Conservation (phyloP, 1,140 invertebrate species). For the Tetranychus cinnabarinus region DNA sequence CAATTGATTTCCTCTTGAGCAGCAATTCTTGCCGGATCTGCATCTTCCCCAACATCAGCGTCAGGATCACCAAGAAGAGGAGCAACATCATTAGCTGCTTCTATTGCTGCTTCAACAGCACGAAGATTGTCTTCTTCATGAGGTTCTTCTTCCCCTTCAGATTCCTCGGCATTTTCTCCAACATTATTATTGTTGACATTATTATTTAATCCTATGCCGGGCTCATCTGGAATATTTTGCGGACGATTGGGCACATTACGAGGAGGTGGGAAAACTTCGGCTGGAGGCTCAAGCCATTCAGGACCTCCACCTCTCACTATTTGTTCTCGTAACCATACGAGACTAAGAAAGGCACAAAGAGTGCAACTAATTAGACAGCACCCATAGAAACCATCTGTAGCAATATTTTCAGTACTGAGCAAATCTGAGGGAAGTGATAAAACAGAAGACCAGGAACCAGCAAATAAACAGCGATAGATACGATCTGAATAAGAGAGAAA, state of each 20-base stretch:
- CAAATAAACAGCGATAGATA: conserved; percentile 75
- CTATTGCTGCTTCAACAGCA: conserved; percentile 11
- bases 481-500: conserved; percentile 24
- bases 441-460: conserved; percentile 48
- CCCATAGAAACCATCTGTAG: conserved; percentile 80
- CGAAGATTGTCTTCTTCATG: conserved; percentile 15
- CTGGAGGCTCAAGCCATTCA: conserved; percentile 47
- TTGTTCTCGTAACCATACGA: conserved; percentile 92
- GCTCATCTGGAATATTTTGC: conserved; percentile 17
- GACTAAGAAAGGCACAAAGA: conserved; percentile 79
- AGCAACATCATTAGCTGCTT: conserved; percentile 12
- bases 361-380: conserved; percentile 92
- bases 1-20: conserved; percentile 54
- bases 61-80: neutral
- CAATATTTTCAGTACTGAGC: conserved; percentile 71
- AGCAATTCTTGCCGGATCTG: neutral
- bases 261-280: neutral
- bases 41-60: neutral
- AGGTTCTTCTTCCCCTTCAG: conserved; percentile 13
- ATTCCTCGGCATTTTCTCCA: conserved; percentile 18
- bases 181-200: conserved; percentile 2
- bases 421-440: conserved; percentile 72
- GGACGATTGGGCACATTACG: conserved; percentile 51
- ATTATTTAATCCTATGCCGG: neutral
- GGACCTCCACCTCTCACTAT: conserved; percentile 89